A percentile compares a stretch with the other conserved stretches of the same genome.
Conservation (phyloP, 2,113 vertebrate genomes). For the Nerophis lumbriciformis region DNA sequence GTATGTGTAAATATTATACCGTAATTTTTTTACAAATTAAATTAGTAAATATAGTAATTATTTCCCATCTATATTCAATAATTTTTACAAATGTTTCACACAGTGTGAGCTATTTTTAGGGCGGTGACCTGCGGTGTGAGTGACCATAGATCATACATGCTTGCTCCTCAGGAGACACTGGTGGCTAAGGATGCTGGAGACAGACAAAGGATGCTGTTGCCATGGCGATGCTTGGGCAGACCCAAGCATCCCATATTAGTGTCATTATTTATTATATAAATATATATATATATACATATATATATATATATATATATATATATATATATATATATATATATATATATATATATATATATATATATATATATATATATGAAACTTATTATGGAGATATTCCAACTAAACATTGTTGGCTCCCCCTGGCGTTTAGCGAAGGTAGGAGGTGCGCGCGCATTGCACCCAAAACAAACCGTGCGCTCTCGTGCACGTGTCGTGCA, state of each 20-base stretch:
- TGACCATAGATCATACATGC: slow-evolving; percentile 32
- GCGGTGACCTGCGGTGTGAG: slow-evolving; percentile 18
- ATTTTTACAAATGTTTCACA: too few species aligned
- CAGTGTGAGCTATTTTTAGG: background rate
- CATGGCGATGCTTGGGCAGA: slow-evolving; percentile 28
- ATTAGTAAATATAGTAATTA: too few species aligned
- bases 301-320: too few species aligned
- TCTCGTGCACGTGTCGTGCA: too few species aligned
- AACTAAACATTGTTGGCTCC: slow-evolving; percentile 3
- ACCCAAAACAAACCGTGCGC: slow-evolving; percentile 1
- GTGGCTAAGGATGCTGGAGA: slow-evolving; percentile 14
- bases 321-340: too few species aligned
- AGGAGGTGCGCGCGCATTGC: slow-evolving; percentile 11
- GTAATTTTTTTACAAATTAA: too few species aligned
- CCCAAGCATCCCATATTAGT: background rate
- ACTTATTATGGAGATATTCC: background rate
- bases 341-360: too few species aligned
- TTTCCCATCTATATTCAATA: too few species aligned
- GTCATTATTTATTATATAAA: background rate
- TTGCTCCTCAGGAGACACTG: slow-evolving; percentile 26
- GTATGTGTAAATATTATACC: too few species aligned
- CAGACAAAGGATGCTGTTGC: slow-evolving; percentile 35
- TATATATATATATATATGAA: too few species aligned
- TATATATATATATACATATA: too few species aligned
- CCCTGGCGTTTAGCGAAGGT: background rate